Evolutionary conservation across 2,888 invertebrate species (phyloP).

Genomic region (Diaprepes abbreviatus): DNA sequence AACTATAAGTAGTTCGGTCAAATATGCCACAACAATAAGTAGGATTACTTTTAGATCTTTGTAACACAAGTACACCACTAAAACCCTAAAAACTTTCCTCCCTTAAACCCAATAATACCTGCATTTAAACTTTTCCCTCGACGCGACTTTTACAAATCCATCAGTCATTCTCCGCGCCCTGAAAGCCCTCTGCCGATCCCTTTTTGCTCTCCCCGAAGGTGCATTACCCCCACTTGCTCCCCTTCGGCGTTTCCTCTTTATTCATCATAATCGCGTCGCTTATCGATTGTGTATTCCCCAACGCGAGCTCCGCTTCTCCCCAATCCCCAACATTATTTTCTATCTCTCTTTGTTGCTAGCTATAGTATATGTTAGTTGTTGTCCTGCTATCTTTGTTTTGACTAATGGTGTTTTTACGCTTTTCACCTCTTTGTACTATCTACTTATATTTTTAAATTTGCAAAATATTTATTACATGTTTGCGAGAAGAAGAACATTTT

Average conservation of each 20-base stretch:
- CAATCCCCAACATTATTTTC: constrained; percentile 36
- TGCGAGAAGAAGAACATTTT: too few relatives aligned
- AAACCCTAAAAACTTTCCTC: neutral
- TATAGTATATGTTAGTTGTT: neutral
- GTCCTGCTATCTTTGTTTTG: neutral
- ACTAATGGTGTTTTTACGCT: neutral
- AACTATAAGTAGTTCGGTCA: too few relatives aligned
- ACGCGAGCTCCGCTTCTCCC: constrained; percentile 43
- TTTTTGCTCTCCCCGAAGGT: constrained; percentile 18
- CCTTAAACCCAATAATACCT: constrained; percentile 15
- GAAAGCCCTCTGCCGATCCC: constrained; percentile 17
- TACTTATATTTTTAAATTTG: too few relatives aligned
- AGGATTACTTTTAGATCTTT: too few relatives aligned
- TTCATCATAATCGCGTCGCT: constrained; percentile 47
- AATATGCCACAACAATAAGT: too few relatives aligned
- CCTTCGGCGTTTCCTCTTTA: constrained; percentile 38
- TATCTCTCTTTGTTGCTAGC: constrained; percentile 23
- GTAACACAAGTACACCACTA: too few relatives aligned
- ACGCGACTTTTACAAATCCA: constrained; percentile 33
- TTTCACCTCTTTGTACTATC: neutral
- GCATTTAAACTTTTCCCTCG: constrained; percentile 18
- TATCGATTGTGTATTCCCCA: constrained; percentile 47
- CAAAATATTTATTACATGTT: too few relatives aligned
- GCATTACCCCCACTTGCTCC: constrained; percentile 33
- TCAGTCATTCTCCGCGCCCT: constrained; percentile 38